A percentile compares a stretch with the other conserved stretches of the same genome.
These are phyloP conservation scores for Epistrophe eligans DNA, from an alignment of 2,888 invertebrate species.

Conservation along the genomic window DNA sequence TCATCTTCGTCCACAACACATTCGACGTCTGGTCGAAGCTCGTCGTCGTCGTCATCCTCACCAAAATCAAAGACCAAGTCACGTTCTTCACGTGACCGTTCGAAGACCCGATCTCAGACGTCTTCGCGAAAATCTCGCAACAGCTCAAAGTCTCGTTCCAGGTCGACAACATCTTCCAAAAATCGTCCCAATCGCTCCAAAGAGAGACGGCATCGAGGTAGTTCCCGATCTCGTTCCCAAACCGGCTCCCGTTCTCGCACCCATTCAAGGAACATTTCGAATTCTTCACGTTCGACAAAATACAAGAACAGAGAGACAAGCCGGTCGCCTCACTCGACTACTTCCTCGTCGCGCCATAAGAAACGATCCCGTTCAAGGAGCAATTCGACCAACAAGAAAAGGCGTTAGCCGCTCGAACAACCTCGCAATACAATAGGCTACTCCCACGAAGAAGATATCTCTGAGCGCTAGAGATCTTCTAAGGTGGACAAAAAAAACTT, in stretches of 20 bases:
- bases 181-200: slow-evolving; percentile 59
- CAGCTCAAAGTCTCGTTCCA: slow-evolving; percentile 75
- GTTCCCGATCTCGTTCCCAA: slow-evolving; percentile 69
- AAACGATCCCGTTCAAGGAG: slow-evolving; percentile 71
- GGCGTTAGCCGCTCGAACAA: slow-evolving; percentile 58
- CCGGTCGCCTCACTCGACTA: slow-evolving; percentile 77
- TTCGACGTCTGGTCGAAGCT: slow-evolving; percentile 50
- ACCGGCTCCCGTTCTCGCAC: slow-evolving; percentile 63
- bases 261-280: slow-evolving; percentile 74
- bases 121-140: slow-evolving; percentile 75
- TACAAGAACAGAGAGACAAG: slow-evolving; percentile 75
- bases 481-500: too few species aligned
- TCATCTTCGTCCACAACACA: slow-evolving; percentile 79
- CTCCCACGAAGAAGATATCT: too few species aligned
- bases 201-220: slow-evolving; percentile 40
- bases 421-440: neutral
- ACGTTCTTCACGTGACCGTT: slow-evolving; percentile 76
- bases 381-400: slow-evolving; percentile 60
- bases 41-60: slow-evolving; percentile 51
- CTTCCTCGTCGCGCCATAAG: slow-evolving; percentile 64
- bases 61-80: slow-evolving; percentile 65
- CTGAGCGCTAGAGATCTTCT: too few species aligned
- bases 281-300: slow-evolving; percentile 75
- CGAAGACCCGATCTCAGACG: slow-evolving; percentile 76
- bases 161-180: slow-evolving; percentile 69